Evolutionary conservation across 2,797 vertebrate species (phyloP), one percentile per base, ranked within the genome.

Genomic region (Crenuchus spilurus): DNA sequence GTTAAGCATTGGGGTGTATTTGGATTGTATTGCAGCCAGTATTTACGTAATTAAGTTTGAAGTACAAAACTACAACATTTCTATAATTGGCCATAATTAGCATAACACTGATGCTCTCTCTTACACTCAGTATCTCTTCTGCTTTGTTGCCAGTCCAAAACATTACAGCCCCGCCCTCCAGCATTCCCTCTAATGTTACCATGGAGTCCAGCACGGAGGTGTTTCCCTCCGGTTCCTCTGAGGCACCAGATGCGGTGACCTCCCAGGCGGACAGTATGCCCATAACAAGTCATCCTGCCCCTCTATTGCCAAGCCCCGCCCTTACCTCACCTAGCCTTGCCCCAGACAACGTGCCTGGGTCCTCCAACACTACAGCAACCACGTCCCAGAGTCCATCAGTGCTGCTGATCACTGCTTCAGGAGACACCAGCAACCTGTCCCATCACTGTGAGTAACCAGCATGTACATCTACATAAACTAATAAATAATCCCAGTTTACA

Each of bases 381-480:
- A 83, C 70, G 81, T 76, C 65, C 65, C 79, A 76, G 82, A 51
- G 70, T 84, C 72, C 84, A 77, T 35, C 69, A 83, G 75, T 77
- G 76, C 84, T 87, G 42, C 77, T 87, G 14, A 90, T 87, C 77
- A 90, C 91, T 61, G 91, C 89, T 1, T 89, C 92, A 42, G 91
- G 92, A 3, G 94, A 92, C 68, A 95, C 94, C 88, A 96, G 93
- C 91, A 97, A 95, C 84, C 87, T 97, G 64, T 98, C 95, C 8
- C 95, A 97, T 71, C 96, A 96, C 88, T 96, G 97, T 98, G 87
- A 95, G 96, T 82, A 6, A 1, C n/a, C 55, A 49, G 6, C 46
- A n/a, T n/a, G n/a, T n/a, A n/a, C n/a, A n/a, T n/a, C n/a, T n/a
- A n/a, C n/a, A n/a, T n/a, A n/a, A n/a, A n/a, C n/a, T n/a, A n/a